A percentile compares a stretch with the other conserved stretches of the same genome.
phyloP scores from a whole-genome alignment of 1,140 invertebrate genomes.

The Rhyacophila brunnea region DNA sequence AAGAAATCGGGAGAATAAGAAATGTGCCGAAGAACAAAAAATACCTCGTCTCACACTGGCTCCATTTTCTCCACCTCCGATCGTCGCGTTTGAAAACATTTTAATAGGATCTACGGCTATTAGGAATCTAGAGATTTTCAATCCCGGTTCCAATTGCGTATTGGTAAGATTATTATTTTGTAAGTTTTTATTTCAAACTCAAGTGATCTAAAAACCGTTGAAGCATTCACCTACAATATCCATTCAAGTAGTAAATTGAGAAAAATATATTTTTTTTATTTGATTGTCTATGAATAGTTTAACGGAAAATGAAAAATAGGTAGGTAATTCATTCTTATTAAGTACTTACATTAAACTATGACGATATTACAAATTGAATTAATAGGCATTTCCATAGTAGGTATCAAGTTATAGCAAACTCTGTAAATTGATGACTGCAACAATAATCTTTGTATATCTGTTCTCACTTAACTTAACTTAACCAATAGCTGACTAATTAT shows the following conservation, averaged over 20 bases:
- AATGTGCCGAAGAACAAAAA: slow-evolving; percentile 39
- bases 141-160: slow-evolving; percentile 56
- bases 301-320: too few species aligned
- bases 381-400: too few species aligned
- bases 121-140: slow-evolving; percentile 56
- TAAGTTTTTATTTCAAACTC: slow-evolving; percentile 1
- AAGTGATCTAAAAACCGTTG: slow-evolving; percentile 2
- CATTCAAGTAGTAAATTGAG: slow-evolving; percentile 5
- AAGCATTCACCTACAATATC: not conserved
- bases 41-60: slow-evolving; percentile 54
- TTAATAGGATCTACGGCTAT: slow-evolving; percentile 53
- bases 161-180: slow-evolving; percentile 44
- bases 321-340: too few species aligned
- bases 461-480: too few species aligned
- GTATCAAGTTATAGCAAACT: too few species aligned
- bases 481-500: too few species aligned
- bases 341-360: too few species aligned
- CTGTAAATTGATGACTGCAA: too few species aligned
- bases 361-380: too few species aligned
- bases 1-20: not conserved
- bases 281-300: too few species aligned
- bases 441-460: too few species aligned
- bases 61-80: slow-evolving; percentile 61
- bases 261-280: too few species aligned
- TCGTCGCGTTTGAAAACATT: slow-evolving; percentile 64